Evolutionary conservation across 2,113 vertebrate species (phyloP), one percentile per base, ranked within the genome.

Genomic region (Cichladusa arquata): DNA sequence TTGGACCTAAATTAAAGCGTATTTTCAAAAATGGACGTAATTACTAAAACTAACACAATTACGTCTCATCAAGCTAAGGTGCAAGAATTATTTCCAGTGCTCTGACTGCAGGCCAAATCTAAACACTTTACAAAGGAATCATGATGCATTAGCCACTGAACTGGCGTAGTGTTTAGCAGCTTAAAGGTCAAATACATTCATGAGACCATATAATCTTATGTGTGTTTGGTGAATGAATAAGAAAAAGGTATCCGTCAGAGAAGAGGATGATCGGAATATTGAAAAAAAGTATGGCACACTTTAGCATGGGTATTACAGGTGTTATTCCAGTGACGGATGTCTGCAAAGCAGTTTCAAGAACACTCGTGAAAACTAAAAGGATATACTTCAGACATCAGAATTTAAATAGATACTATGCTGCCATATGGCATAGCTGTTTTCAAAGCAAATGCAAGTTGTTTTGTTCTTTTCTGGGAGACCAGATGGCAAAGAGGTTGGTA

Each of bases 161-260:
- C 60, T 77, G 82, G 34, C 53, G 38, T 69, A 47, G 44, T 44
- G 31, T 80, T 95, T 51, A 86, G 44, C 51, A 81, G 73, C 76
- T 56, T 86, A 89, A 93, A 92, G 81, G 93, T 92, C 78, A 95
- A 82, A 87, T 76, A 88, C 24, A 90, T 85, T 94, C 16, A 87
- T 89, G 73, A 84, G 87, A 87, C 90, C 66, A 62, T 74, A 61
- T 83, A 67, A 90, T 88, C 64, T 91, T 85, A 60, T 25, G 26
- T 83, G 54, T 79, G 42, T 88, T 80, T 88, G 20, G 26, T 8
- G 19, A 83, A 91, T 87, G n/a, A 92, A 71, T 82, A 64, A 83
- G 51, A 82, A 88, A 44, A 86, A 57, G 33, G 8, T 72, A 69
- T 72, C 76, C 3, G 2, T 62, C 81, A 65, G 42, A 86, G 22